Conservation (phyloP, 2,888 invertebrate species). For the Eugnorisma glareosa region DNA sequence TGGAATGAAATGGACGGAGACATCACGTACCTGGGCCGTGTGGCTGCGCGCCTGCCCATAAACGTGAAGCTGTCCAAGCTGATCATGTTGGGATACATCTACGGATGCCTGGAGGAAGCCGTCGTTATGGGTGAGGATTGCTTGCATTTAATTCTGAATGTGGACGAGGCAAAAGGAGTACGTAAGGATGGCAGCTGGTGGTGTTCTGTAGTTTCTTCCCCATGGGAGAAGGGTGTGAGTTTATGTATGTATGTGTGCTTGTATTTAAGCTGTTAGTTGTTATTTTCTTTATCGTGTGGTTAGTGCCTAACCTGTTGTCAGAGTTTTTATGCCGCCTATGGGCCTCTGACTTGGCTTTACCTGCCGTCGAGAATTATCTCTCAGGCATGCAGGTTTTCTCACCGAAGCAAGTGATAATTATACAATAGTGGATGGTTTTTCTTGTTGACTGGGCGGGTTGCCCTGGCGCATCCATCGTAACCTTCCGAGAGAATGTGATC, state of each 20-base stretch:
- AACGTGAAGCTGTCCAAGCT: slow-evolving; percentile 95
- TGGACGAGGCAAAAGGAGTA: neutral
- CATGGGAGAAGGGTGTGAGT: neutral
- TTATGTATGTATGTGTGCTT: neutral
- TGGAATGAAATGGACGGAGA: slow-evolving; percentile 94
- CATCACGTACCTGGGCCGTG: slow-evolving; percentile 95
- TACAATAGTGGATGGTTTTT: too few relatives aligned
- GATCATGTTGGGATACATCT: slow-evolving; percentile 96
- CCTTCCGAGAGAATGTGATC: neutral
- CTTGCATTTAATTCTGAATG: neutral
- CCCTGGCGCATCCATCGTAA: neutral
- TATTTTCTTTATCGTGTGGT: too few relatives aligned
- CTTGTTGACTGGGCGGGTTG: too few relatives aligned
- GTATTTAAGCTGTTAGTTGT: neutral
- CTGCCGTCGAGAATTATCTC: too few relatives aligned
- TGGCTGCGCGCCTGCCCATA: slow-evolving; percentile 96
- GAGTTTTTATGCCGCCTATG: too few relatives aligned
- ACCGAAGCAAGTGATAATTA: too few relatives aligned
- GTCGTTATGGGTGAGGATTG: slow-evolving; percentile 93
- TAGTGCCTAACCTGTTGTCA: too few relatives aligned
- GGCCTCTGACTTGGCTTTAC: too few relatives aligned
- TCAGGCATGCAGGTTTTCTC: too few relatives aligned
- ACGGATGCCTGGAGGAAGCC: slow-evolving; percentile 95
- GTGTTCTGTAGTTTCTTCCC: neutral
- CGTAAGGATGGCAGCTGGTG: neutral